These are phyloP conservation scores for Sycophila texana DNA, from an alignment of 2,888 invertebrate species.

Conservation along the genomic window DNA sequence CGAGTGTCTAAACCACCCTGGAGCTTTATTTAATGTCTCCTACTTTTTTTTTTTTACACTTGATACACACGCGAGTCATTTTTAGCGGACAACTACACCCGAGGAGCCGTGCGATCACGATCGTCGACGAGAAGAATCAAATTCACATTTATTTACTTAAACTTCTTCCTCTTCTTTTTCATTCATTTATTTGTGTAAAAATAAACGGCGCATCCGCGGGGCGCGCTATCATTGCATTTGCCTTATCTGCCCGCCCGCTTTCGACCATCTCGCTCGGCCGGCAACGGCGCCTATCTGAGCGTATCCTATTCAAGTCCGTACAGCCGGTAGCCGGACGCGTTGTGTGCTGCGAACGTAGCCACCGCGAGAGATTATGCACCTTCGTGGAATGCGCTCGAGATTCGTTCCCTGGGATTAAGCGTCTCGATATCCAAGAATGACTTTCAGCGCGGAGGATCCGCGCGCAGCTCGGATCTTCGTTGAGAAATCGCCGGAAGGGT, in stretches of 20 bases:
- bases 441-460: too few relatives aligned
- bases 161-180: too few relatives aligned
- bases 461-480: too few relatives aligned
- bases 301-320: too few relatives aligned
- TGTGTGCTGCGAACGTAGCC: neutral
- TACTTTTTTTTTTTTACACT: neutral
- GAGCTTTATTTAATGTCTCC: neutral
- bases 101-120: neutral
- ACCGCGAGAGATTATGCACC: neutral
- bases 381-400: neutral
- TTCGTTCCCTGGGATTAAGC: too few relatives aligned
- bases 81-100: neutral
- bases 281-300: neutral
- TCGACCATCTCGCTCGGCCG: conserved; percentile 25
- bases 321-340: neutral
- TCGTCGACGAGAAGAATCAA: neutral
- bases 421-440: too few relatives aligned
- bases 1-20: neutral
- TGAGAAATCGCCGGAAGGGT: too few relatives aligned
- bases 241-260: neutral
- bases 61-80: conserved; percentile 20
- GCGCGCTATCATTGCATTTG: neutral
- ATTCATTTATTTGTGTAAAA: conserved; percentile 4
- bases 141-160: neutral
- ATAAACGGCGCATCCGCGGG: neutral